A percentile compares a stretch with the other conserved stretches of the same genome.
phyloP scores from a whole-genome alignment of 2,113 vertebrate genomes.

The Recurvirostra avosetta region DNA sequence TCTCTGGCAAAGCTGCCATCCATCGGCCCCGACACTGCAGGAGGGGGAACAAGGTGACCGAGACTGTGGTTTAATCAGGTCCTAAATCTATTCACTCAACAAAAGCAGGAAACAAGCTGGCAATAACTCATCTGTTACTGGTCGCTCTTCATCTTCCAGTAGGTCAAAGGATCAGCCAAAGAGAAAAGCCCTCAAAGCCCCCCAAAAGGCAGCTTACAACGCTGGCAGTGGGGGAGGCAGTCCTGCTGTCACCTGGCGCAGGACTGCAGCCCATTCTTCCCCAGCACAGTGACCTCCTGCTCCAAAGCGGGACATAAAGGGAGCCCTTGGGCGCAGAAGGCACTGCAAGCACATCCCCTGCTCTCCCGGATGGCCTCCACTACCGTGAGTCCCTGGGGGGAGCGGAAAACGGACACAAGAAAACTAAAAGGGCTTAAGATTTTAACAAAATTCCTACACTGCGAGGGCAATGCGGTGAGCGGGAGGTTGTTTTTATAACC shows the following conservation, averaged over 20 bases:
- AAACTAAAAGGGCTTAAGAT: not conserved
- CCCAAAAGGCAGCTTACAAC: fast-evolving
- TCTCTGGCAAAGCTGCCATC: not conserved
- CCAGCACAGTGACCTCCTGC: not conserved
- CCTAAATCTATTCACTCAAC: not conserved
- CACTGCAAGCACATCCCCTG: too few species aligned
- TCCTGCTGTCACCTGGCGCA: fast-evolving
- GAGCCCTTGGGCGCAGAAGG: not conserved
- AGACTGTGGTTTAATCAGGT: not conserved
- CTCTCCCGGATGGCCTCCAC: fast-evolving
- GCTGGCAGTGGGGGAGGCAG: not conserved
- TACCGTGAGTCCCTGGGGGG: fast-evolving
- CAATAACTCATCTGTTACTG: not conserved
- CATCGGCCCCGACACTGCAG: not conserved
- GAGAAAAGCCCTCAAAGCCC: not conserved
- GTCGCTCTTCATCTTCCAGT: not conserved
- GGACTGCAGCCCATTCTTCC: not conserved
- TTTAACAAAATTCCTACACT: not conserved
- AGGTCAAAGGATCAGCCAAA: not conserved
- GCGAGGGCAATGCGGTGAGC: not conserved
- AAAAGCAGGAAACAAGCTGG: not conserved
- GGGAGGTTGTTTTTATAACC: not conserved
- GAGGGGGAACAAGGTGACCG: not conserved
- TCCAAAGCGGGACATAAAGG: not conserved
- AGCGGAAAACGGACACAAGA: not conserved